Evolutionary conservation across 2,888 invertebrate species (phyloP).

Genomic region (Dorcus parallelipipedus): DNA sequence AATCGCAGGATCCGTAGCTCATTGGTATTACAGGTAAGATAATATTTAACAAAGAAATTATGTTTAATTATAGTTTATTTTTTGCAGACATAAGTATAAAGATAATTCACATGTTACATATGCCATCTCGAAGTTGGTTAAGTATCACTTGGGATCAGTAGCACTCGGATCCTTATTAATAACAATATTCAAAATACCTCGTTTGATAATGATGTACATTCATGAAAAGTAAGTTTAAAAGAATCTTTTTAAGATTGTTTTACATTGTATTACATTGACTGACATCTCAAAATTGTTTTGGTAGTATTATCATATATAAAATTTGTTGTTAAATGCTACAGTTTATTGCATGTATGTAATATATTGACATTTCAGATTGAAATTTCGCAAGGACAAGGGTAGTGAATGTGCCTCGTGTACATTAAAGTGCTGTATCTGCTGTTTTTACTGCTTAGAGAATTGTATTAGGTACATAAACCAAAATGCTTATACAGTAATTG

Average conservation of each 20-base stretch:
- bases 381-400: conserved; percentile 65
- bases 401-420: conserved; percentile 74
- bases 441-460: conserved; percentile 87
- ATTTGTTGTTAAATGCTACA: background rate
- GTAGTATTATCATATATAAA: background rate
- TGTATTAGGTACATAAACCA: conserved; percentile 90
- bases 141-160: conserved; percentile 92
- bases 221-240: conserved; percentile 73
- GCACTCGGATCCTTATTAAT: conserved; percentile 94
- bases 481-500: conserved; percentile 92
- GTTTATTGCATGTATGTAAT: background rate
- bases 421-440: conserved; percentile 81
- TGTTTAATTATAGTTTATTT: background rate
- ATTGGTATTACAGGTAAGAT: conserved; percentile 86
- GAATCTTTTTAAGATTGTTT: too few relatives aligned
- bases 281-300: background rate
- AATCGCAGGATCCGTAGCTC: conserved; percentile 87
- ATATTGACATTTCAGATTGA: conserved; percentile 53
- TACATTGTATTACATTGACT: too few relatives aligned
- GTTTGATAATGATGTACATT: conserved; percentile 84
- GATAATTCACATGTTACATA: conserved; percentile 65
- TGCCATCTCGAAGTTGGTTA: conserved; percentile 71
- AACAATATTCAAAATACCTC: conserved; percentile 87
- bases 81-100: conserved; percentile 63
- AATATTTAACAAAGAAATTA: background rate